phyloP scores from a whole-genome alignment of 2,888 invertebrate genomes.

The Noctua janthe region DNA sequence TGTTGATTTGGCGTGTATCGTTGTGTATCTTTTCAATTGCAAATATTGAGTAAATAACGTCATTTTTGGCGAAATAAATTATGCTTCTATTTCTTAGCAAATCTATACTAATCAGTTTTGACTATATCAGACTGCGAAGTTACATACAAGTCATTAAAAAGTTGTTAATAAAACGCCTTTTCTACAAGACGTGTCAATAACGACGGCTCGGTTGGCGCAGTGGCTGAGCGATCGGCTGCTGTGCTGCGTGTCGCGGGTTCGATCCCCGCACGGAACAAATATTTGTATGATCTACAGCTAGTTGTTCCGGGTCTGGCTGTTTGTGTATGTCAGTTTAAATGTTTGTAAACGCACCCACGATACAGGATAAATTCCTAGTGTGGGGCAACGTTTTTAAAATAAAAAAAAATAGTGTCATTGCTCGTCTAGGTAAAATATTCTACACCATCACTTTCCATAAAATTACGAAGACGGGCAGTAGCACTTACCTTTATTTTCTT shows the following conservation, averaged over 20 bases:
- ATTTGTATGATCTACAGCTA: too few species aligned
- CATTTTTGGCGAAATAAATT: not conserved
- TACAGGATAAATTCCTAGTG: too few species aligned
- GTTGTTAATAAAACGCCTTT: not conserved
- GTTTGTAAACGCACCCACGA: too few species aligned
- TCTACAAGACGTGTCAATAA: not conserved
- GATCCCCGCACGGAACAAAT: too few species aligned
- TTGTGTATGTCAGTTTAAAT: too few species aligned
- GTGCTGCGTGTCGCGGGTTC: too few species aligned
- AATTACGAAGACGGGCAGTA: conserved; percentile 43
- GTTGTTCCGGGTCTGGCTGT: too few species aligned
- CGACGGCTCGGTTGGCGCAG: too few species aligned
- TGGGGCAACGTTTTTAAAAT: too few species aligned
- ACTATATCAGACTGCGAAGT: not conserved
- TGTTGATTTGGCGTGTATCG: not conserved
- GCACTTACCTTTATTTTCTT: conserved; percentile 45
- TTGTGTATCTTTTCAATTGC: not conserved
- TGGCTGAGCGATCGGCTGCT: too few species aligned
- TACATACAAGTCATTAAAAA: not conserved
- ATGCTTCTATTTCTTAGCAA: not conserved
- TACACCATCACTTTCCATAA: not conserved
- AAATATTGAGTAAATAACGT: too few species aligned
- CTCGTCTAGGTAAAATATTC: conserved; percentile 6
- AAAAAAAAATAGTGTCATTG: not conserved
- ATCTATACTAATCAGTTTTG: conserved; percentile 6